Evolutionary conservation across 2,797 vertebrate species (phyloP).

Genomic region (Buceros bicornis): DNA sequence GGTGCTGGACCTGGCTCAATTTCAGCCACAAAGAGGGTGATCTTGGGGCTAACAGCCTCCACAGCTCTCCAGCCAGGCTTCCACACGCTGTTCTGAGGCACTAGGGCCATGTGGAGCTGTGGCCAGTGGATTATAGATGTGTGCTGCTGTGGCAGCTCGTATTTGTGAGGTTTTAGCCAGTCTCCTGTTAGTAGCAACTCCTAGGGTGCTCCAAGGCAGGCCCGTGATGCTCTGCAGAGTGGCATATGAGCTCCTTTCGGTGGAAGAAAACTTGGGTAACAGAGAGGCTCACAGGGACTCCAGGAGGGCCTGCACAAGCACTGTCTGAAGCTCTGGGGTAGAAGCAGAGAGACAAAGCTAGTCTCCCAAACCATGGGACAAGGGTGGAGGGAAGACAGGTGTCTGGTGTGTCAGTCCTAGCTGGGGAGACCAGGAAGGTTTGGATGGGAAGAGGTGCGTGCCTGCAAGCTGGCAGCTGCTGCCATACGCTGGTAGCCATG

Average conservation of each 20-base stretch:
- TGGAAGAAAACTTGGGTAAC: not conserved
- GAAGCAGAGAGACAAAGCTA: not conserved
- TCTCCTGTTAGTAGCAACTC: not conserved
- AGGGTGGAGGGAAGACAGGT: not conserved
- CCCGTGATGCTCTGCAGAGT: not conserved
- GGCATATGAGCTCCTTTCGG: rapidly evolving
- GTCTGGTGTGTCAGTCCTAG: not conserved
- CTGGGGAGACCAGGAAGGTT: not conserved
- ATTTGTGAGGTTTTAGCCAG: not conserved
- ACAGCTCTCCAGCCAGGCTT: not conserved
- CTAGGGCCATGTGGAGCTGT: not conserved
- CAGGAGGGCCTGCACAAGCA: not conserved
- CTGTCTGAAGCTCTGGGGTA: not conserved
- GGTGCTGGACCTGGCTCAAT: not conserved
- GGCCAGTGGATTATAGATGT: not conserved
- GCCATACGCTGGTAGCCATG: not conserved
- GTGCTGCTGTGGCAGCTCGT: not conserved
- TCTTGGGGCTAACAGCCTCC: not conserved
- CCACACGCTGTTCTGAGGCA: rapidly evolving
- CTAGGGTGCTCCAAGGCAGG: not conserved
- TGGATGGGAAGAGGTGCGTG: not conserved
- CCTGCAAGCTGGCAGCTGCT: not conserved
- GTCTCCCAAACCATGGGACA: not conserved
- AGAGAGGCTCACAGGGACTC: not conserved
- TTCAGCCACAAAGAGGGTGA: not conserved